phyloP scores from a whole-genome alignment of 2,888 invertebrate genomes.

The Cheilosia vulpina region DNA sequence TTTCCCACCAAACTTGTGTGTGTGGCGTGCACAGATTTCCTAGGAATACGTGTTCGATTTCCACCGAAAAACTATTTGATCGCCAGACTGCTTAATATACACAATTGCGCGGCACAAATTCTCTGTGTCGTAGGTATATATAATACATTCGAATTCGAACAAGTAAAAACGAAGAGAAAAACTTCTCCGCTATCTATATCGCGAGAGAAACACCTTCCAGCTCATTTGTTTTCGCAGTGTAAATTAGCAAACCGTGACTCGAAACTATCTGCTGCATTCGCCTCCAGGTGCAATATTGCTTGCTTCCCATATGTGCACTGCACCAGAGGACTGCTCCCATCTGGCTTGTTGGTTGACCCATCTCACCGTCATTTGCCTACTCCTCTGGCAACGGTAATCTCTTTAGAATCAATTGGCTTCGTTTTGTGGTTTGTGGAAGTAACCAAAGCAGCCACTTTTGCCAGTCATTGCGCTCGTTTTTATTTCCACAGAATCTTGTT shows the following conservation, averaged over 20 bases:
- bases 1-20: slow-evolving; percentile 1
- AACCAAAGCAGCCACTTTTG: slow-evolving; percentile 4
- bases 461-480: slow-evolving; percentile 36
- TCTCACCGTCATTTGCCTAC: slow-evolving; percentile 68
- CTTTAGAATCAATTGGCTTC: slow-evolving; percentile 52
- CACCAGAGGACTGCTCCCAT: slow-evolving; percentile 5
- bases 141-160: too few relatives aligned
- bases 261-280: slow-evolving; percentile 65
- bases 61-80: neutral
- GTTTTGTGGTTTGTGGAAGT: slow-evolving; percentile 50
- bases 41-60: slow-evolving; percentile 40
- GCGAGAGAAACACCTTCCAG: slow-evolving; percentile 60
- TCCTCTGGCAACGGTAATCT: slow-evolving; percentile 45
- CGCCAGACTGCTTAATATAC: too few relatives aligned
- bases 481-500: slow-evolving; percentile 71
- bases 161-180: too few relatives aligned
- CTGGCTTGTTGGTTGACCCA: slow-evolving; percentile 62
- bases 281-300: slow-evolving; percentile 71
- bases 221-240: slow-evolving; percentile 75
- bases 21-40: neutral
- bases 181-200: slow-evolving; percentile 33
- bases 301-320: slow-evolving; percentile 42
- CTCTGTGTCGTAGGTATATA: too few relatives aligned
- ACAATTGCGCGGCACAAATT: too few relatives aligned
- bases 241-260: slow-evolving; percentile 75